Evolutionary conservation across 2,888 invertebrate genomes (phyloP).

Genomic region (Gandaritis pyraliata): DNA sequence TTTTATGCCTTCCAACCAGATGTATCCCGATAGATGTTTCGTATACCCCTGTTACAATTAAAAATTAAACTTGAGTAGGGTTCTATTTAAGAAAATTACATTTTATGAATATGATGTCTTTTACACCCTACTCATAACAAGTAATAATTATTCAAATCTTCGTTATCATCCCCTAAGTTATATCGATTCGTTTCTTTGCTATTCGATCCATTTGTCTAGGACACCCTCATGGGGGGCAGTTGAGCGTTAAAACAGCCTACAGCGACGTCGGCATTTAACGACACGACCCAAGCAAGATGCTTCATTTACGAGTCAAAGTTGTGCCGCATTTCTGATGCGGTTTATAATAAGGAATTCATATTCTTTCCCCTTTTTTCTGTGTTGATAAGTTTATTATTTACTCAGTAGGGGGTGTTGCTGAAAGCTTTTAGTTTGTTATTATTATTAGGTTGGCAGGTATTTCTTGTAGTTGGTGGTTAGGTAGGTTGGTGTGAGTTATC

Average conservation of each 20-base stretch:
- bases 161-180: background rate
- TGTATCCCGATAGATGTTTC: too few species aligned
- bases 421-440: too few species aligned
- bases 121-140: too few species aligned
- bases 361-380: constrained; percentile 4
- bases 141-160: too few species aligned
- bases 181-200: constrained; percentile 4
- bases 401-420: constrained; percentile 6
- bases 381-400: constrained; percentile 23
- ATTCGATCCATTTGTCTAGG: constrained; percentile 11
- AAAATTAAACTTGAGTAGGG: too few species aligned
- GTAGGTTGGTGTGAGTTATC: too few species aligned
- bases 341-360: constrained; percentile 17
- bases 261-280: constrained; percentile 39
- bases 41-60: too few species aligned
- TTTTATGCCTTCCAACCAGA: too few species aligned
- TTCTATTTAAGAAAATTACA: too few species aligned
- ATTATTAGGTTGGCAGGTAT: too few species aligned
- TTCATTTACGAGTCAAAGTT: constrained; percentile 30
- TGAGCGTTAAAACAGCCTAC: constrained; percentile 44
- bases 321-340: constrained; percentile 33
- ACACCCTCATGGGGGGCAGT: constrained; percentile 16
- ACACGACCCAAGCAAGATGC: constrained; percentile 35
- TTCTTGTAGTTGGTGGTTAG: too few species aligned
- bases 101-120: too few species aligned